Percentiles rank a stretch among this genome's conserved stretches.
phyloP scores from a whole-genome alignment of 2,113 vertebrate species.

The Amphilophus citrinellus region DNA sequence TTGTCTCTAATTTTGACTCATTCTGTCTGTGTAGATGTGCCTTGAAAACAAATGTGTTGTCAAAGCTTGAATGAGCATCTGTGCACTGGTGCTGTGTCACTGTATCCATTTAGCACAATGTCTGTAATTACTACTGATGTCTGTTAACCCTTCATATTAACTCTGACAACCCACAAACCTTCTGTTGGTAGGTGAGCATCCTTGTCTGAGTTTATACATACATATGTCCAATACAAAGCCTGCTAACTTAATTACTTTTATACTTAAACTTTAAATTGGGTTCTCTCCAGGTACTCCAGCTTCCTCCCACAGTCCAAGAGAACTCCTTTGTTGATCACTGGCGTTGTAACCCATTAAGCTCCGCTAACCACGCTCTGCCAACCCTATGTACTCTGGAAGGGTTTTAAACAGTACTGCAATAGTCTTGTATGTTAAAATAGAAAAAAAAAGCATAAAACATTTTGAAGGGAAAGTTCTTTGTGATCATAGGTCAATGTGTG shows the following conservation, averaged over 20 bases:
- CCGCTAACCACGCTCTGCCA: no score
- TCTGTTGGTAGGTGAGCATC: slow-evolving; percentile 2
- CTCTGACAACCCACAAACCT: neutral
- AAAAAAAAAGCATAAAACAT: neutral
- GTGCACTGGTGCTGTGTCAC: slow-evolving; percentile 21
- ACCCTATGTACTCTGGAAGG: no score
- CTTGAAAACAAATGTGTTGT: slow-evolving; percentile 43
- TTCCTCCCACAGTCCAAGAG: no score
- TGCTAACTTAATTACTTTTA: neutral
- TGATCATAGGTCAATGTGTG: no score
- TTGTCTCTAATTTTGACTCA: slow-evolving; percentile 36
- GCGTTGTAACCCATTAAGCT: no score
- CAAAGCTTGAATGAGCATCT: slow-evolving; percentile 31
- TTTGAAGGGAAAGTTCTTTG: neutral
- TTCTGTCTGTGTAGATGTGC: slow-evolving; percentile 31
- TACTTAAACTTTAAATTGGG: no score
- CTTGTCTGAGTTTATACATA: neutral
- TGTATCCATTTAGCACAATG: slow-evolving; percentile 23
- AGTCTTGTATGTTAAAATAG: neutral
- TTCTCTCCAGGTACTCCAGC: no score
- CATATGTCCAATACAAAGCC: neutral
- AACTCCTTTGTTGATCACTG: no score
- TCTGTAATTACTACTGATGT: slow-evolving; percentile 27
- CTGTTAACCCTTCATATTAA: slow-evolving; percentile 45
- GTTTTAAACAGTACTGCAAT: no score